Evolutionary conservation across 2,113 vertebrate species (phyloP).

Genomic region (Odobenus rosmarus): DNA sequence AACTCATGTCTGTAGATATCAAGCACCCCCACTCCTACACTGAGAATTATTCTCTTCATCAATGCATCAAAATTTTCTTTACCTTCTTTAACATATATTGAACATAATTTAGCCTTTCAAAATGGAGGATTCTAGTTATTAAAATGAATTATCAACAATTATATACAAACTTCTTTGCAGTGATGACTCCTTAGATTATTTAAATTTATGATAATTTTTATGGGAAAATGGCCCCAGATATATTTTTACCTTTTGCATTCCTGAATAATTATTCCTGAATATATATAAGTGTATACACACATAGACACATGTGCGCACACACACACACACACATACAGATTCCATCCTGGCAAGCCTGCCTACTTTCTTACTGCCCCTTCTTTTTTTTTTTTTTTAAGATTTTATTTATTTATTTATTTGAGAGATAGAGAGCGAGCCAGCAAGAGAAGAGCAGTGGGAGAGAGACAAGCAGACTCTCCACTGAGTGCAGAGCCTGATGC

Average conservation of each 20-base stretch:
- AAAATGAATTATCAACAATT: slow-evolving; percentile 8
- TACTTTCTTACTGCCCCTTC: neutral
- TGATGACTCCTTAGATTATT: neutral
- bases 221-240: neutral
- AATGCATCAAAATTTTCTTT: neutral
- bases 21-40: neutral
- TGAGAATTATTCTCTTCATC: slow-evolving; percentile 18
- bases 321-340: neutral
- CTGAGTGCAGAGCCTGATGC: neutral
- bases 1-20: neutral
- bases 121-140: neutral
- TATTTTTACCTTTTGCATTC: slow-evolving; percentile 44
- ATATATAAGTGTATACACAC: neutral
- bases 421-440: neutral
- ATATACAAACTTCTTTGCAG: neutral
- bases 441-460: neutral
- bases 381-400: neutral
- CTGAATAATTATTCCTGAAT: slow-evolving; percentile 13
- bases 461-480: neutral
- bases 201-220: slow-evolving; percentile 30
- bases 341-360: neutral
- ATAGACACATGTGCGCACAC: too few relatives aligned
- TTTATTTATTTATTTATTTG: too few relatives aligned
- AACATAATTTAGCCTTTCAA: slow-evolving; percentile 19
- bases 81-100: neutral